Base-by-base conservation (phyloP, 2,113 vertebrate species). In the Okapia johnstoni region DNA sequence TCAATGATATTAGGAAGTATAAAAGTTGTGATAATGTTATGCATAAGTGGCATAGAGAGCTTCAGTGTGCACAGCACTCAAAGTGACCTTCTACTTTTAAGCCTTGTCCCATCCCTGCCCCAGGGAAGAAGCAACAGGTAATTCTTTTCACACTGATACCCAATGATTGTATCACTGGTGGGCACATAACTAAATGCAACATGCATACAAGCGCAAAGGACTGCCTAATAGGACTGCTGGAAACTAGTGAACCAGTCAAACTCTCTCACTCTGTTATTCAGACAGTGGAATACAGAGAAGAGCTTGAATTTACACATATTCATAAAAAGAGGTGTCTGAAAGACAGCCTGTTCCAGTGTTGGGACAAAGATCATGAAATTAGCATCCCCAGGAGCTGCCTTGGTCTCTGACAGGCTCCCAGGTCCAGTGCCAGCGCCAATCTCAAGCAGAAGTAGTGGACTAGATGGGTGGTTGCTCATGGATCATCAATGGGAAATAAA, bases 11-110 rank as follows among this genome's bases (percentile, higher is more conserved):
- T 54, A 55, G 19, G 58, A 92, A 89, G 8, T 36, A 6, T 15
- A 46, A 63, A 23, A 16, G 12, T n/a, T 12, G 14, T 21, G 54
- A 79, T 85, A 9, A 26, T 58, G 21, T 25, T 54, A 15, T n/a
- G 6, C 13, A 1, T 9, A 66, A 21, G 13, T 46, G 57, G 3
- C 2, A 23, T 2, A 26, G 33, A 48, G 40, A 0, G 25, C 16
- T n/a, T 80, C 40, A 48, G 21, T 90, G 15, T 2, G 54, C 61
- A 48, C 7, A 40, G 83, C 54, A 46, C 16, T 43, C 60, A 63
- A 26, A n/a, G 13, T 19, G 40, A 88, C 19, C 28, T 85, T 87
- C 46, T 30, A 23, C 58, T 61, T 50, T 50, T 43, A 58, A 63
- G 19, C 52, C 43, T 36, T 55, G 25, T 46, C 28, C 16, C 33